These are phyloP conservation scores for Panzeria rudis DNA, from an alignment of 2,888 invertebrate genomes.

Conservation along the genomic window DNA sequence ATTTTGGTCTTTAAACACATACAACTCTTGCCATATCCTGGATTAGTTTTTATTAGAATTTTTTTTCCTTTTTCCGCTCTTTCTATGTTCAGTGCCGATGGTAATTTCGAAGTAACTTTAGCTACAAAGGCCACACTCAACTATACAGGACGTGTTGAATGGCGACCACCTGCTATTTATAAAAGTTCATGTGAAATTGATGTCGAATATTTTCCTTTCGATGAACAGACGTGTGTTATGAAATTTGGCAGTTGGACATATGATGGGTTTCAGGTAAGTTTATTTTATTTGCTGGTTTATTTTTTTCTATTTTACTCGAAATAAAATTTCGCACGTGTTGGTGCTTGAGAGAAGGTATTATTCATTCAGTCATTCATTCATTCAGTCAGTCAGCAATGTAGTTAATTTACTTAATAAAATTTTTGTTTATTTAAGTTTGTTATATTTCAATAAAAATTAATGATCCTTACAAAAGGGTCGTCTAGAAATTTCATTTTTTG, in stretches of 20 bases:
- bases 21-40: constrained; percentile 12
- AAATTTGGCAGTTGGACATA: constrained; percentile 93
- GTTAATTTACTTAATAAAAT: constrained; percentile 32
- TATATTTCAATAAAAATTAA: constrained; percentile 49
- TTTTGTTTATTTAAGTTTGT: constrained; percentile 37
- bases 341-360: background rate
- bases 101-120: constrained; percentile 93
- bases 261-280: constrained; percentile 90
- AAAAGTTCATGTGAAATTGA: constrained; percentile 94
- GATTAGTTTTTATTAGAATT: constrained; percentile 37
- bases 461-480: constrained; percentile 40
- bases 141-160: constrained; percentile 92
- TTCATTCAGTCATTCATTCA: no score
- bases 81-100: constrained; percentile 88
- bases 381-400: background rate
- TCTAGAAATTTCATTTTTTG: background rate
- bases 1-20: background rate
- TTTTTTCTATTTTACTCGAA: background rate
- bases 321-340: background rate
- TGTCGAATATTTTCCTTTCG: constrained; percentile 94
- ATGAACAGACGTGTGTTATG: constrained; percentile 94
- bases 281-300: background rate
- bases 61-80: constrained; percentile 27
- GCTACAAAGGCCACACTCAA: constrained; percentile 92
- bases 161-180: constrained; percentile 97